phyloP scores from a whole-genome alignment of 1,140 invertebrate species.

The Drosophila quadrilineata region DNA sequence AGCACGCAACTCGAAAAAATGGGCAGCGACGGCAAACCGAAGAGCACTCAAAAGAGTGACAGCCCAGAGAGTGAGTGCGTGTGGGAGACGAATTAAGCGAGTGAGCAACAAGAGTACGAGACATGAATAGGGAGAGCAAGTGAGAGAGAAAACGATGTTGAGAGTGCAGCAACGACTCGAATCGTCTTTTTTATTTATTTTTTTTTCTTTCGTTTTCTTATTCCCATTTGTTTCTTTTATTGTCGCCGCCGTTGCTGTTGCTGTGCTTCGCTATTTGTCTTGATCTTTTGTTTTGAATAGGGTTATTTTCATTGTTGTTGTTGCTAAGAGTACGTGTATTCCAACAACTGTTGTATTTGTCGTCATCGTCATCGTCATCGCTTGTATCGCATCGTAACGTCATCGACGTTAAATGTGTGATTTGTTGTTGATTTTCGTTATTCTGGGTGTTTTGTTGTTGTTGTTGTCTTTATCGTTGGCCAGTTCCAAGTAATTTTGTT shows the following conservation, averaged over 20 bases:
- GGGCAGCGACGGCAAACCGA: constrained; percentile 36
- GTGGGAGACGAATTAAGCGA: constrained; percentile 10
- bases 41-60: constrained; percentile 30
- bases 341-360: constrained; percentile 28
- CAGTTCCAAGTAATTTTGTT: constrained; percentile 43
- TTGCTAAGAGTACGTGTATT: constrained; percentile 34
- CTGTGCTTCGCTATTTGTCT: constrained; percentile 49
- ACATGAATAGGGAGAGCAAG: neutral
- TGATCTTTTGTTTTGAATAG: constrained; percentile 76
- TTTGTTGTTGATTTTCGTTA: no score
- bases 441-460: no score
- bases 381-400: no score
- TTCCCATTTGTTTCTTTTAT: constrained; percentile 36
- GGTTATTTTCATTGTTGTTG: constrained; percentile 29
- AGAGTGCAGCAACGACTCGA: constrained; percentile 22
- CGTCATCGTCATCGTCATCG: constrained; percentile 26
- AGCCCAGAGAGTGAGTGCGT: constrained; percentile 18
- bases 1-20: constrained; percentile 28
- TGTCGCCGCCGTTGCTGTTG: constrained; percentile 22
- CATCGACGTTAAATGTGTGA: constrained; percentile 10
- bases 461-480: constrained; percentile 17
- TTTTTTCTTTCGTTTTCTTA: constrained; percentile 17
- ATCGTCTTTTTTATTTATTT: constrained; percentile 43
- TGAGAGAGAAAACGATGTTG: neutral
- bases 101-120: constrained; percentile 7